A percentile compares a stretch with the other conserved stretches of the same genome.
These are phyloP conservation scores for Vidua macroura DNA, from an alignment of 2,113 vertebrate species.

Conservation along the genomic window DNA sequence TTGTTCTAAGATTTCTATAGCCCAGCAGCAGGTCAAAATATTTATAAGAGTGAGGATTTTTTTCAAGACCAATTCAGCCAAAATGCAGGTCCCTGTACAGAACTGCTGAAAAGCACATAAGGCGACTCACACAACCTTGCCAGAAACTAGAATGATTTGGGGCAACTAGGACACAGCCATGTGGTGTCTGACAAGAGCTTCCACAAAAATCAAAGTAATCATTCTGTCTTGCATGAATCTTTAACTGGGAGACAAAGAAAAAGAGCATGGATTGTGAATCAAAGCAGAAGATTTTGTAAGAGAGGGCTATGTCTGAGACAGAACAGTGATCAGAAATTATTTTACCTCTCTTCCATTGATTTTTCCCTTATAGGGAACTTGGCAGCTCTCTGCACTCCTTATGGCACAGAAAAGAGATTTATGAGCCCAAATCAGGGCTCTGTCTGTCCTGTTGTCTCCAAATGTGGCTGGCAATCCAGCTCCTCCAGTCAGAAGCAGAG, in stretches of 20 bases:
- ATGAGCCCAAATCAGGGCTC: not conserved
- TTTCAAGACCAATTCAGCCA: not conserved
- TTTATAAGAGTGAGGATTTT: not conserved
- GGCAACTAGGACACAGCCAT: not conserved
- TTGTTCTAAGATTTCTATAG: slow-evolving; percentile 38
- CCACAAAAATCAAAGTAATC: not conserved
- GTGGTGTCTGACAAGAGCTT: not conserved
- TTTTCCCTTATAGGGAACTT: not conserved
- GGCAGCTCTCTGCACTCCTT: not conserved
- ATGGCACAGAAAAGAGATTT: not conserved
- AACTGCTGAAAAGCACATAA: not conserved
- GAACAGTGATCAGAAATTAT: not conserved
- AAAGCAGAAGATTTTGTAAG: not conserved
- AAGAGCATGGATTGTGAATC: not conserved
- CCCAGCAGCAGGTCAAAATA: slow-evolving; percentile 40
- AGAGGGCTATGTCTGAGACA: not conserved
- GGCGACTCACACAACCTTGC: not conserved
- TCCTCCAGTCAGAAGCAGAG: not conserved
- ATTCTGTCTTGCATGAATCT: not conserved
- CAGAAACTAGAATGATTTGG: not conserved
- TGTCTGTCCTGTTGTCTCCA: not conserved
- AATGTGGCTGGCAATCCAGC: not conserved
- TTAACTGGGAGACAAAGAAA: not conserved
- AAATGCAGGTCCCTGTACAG: not conserved
- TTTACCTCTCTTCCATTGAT: not conserved